Evolutionary conservation across 92 coral and sea anemone species (phyloP).

Genomic region (Bergia sp.): DNA sequence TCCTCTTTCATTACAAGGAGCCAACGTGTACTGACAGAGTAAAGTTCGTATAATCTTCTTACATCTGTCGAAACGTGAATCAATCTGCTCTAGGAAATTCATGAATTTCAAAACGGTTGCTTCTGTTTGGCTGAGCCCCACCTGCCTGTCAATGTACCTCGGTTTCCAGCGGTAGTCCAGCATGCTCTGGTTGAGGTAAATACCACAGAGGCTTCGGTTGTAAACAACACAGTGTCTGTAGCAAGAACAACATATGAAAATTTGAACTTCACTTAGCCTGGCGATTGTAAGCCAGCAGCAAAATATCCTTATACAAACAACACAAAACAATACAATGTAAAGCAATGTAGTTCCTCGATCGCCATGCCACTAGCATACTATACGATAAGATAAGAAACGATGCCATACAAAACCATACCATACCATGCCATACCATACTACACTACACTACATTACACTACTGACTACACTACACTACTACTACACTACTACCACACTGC

Average conservation of each 20-base stretch:
- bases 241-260: background rate
- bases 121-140: conserved; percentile 82
- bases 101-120: conserved; percentile 50
- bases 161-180: conserved; percentile 55
- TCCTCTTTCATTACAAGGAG: conserved; percentile 68
- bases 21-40: conserved; percentile 75
- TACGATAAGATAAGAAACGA: too few species aligned
- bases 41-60: conserved; percentile 57
- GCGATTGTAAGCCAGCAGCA: too few species aligned
- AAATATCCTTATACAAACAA: too few species aligned
- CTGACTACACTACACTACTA: too few species aligned
- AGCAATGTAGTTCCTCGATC: too few species aligned
- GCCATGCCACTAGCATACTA: too few species aligned
- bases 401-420: too few species aligned
- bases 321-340: too few species aligned
- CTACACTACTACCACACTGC: too few species aligned
- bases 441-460: too few species aligned
- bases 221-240: conserved; percentile 62
- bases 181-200: conserved; percentile 63
- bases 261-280: background rate
- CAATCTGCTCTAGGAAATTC: conserved; percentile 27
- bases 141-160: conserved; percentile 71
- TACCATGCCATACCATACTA: too few species aligned
- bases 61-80: conserved; percentile 36
- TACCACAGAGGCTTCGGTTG: conserved; percentile 57